Conservation (phyloP, 2,797 vertebrate genomes). For the Tragopan temminckii region DNA sequence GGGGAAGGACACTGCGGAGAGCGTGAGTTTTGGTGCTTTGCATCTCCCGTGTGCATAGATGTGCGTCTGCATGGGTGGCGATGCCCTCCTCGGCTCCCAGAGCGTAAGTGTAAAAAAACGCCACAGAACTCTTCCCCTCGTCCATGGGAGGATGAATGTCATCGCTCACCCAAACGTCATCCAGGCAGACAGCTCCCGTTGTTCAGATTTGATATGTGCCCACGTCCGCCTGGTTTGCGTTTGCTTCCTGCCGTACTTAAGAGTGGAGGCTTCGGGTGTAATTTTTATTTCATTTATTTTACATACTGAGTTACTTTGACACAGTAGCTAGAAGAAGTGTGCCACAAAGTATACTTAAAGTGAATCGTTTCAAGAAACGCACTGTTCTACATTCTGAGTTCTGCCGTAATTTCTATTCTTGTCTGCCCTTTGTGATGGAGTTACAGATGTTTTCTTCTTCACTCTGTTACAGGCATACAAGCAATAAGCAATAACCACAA, state of each 20-base stretch:
- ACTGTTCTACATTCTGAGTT: not conserved
- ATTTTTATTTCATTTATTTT: not conserved
- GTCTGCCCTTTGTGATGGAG: not conserved
- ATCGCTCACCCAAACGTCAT: slow-evolving; percentile 47
- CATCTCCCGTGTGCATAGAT: not conserved
- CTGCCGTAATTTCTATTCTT: not conserved
- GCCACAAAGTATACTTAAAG: not conserved
- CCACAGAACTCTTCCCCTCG: slow-evolving; percentile 32
- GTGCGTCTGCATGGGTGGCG: not conserved
- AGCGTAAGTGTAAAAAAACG: not conserved
- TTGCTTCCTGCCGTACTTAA: slow-evolving; percentile 45
- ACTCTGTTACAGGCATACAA: not conserved
- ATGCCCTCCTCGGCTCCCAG: not conserved
- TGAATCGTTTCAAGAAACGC: not conserved
- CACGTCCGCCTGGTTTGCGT: slow-evolving; percentile 43
- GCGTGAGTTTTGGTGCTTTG: slow-evolving; percentile 27
- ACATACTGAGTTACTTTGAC: not conserved
- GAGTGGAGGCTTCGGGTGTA: not conserved
- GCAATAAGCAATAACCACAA: not conserved
- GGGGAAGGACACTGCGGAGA: slow-evolving; percentile 65
- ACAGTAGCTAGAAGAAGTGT: slow-evolving; percentile 9
- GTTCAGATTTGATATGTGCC: slow-evolving; percentile 67
- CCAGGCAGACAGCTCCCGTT: slow-evolving; percentile 38
- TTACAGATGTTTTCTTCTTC: slow-evolving; percentile 14
- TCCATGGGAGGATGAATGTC: slow-evolving; percentile 24